Evolutionary conservation across 2,888 invertebrate species (phyloP).

Genomic region (Asteroscopus sphinx): DNA sequence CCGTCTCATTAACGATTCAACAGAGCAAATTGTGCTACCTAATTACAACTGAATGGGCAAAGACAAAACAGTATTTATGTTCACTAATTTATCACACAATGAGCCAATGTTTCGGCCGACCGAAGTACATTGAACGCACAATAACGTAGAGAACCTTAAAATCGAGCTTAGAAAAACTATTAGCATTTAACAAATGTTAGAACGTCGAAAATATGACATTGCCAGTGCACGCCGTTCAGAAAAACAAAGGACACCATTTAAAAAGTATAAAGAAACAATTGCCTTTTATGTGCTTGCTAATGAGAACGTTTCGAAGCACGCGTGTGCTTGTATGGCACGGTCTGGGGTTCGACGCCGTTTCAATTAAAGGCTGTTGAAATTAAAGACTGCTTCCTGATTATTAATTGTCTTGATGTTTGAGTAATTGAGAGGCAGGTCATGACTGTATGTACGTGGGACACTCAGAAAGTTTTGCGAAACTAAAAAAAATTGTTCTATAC

Average conservation of each 20-base stretch:
- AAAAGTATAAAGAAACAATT: constrained; percentile 84
- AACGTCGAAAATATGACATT: constrained; percentile 74
- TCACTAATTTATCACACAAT: constrained; percentile 88
- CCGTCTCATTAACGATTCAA: constrained; percentile 86
- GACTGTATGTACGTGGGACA: constrained; percentile 18
- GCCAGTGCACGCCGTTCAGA: constrained; percentile 74
- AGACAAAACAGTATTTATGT: constrained; percentile 89
- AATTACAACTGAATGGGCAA: constrained; percentile 84
- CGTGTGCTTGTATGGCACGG: constrained; percentile 39
- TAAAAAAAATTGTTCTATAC: too few relatives aligned
- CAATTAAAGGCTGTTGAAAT: constrained; percentile 60
- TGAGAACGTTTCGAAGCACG: constrained; percentile 61
- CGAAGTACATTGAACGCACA: constrained; percentile 64
- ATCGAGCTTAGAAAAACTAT: constrained; percentile 82
- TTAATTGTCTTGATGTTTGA: constrained; percentile 48
- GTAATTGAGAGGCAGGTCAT: constrained; percentile 49
- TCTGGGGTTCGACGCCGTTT: constrained; percentile 51
- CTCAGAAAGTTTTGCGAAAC: too few relatives aligned
- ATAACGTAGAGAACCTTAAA: constrained; percentile 78
- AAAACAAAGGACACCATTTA: constrained; percentile 75
- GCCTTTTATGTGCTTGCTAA: constrained; percentile 81
- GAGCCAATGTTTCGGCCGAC: constrained; percentile 82
- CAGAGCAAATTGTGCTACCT: constrained; percentile 89
- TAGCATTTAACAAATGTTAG: constrained; percentile 76
- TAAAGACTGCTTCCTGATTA: constrained; percentile 48